Evolutionary conservation across 2,113 vertebrate species (phyloP).

Genomic region (Syngnathus floridae): DNA sequence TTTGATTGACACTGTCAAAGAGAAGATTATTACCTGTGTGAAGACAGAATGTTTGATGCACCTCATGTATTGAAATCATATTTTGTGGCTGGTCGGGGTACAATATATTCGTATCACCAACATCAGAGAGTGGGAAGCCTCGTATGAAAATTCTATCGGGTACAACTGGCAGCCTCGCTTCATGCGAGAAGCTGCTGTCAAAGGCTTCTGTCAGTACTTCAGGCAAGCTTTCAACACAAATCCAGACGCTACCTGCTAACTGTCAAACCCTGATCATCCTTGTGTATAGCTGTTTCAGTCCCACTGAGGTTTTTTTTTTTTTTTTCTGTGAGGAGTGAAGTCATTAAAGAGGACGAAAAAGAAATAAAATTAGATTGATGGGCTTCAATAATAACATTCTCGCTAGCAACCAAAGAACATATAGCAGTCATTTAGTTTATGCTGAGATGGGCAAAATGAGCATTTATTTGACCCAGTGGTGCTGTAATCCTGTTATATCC

Average conservation of each 20-base stretch:
- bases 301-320: conserved; percentile 2
- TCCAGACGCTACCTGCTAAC: conserved; percentile 24
- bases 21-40: not conserved
- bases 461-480: conserved; percentile 14
- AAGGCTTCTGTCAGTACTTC: conserved; percentile 39
- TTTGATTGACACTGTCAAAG: too few relatives aligned
- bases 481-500: not conserved
- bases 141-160: conserved; percentile 18
- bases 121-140: conserved; percentile 11
- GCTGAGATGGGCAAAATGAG: conserved; percentile 15
- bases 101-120: not conserved
- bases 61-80: not conserved
- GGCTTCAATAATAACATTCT: not conserved
- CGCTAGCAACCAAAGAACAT: conserved; percentile 8
- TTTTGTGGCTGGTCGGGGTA: not conserved
- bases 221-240: conserved; percentile 13
- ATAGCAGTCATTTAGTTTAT: conserved; percentile 9
- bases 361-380: not conserved
- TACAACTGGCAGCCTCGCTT: conserved; percentile 16
- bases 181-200: conserved; percentile 11
- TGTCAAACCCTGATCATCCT: conserved; percentile 10
- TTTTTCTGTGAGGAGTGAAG: not conserved
- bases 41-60: not conserved
- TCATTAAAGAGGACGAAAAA: conserved; percentile 15
- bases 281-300: not conserved